phyloP scores from a whole-genome alignment of 2,888 invertebrate species.

The Drosophila emarginata region DNA sequence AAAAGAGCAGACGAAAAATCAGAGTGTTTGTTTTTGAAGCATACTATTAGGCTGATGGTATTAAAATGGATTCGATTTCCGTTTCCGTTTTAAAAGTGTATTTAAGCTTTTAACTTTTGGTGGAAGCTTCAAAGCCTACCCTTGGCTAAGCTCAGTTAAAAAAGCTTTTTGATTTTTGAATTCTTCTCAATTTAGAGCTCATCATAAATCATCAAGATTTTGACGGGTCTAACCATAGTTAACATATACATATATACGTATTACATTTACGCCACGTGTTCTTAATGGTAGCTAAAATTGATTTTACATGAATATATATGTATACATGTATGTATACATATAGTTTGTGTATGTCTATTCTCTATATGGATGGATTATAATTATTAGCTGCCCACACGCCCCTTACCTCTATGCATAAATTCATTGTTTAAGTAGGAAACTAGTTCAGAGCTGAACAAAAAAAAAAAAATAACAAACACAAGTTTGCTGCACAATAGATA shows the following conservation, averaged over 20 bases:
- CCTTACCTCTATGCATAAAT: not conserved
- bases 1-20: conserved; percentile 50
- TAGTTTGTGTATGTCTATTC: not conserved
- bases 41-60: conserved; percentile 32
- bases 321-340: not conserved
- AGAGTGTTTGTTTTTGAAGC: conserved; percentile 15
- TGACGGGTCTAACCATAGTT: not conserved
- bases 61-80: not conserved
- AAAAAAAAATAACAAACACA: conserved; percentile 17
- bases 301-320: not conserved
- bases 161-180: not conserved
- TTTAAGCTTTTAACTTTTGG: not conserved
- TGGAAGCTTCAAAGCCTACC: conserved; percentile 27
- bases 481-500: conserved; percentile 59
- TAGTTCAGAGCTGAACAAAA: conserved; percentile 59
- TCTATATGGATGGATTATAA: not conserved
- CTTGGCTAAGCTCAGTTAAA: too few relatives aligned
- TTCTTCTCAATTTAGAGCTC: not conserved
- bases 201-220: not conserved
- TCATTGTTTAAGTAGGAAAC: conserved; percentile 45
- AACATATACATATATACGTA: not conserved
- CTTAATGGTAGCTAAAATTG: not conserved
- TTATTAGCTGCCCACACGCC: conserved; percentile 2
- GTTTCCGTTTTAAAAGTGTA: conserved; percentile 42
- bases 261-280: not conserved